Percentiles rank a stretch among this genome's conserved stretches.
Conservation (phyloP, 2,888 invertebrate species). For the Flexamia atlantica region DNA sequence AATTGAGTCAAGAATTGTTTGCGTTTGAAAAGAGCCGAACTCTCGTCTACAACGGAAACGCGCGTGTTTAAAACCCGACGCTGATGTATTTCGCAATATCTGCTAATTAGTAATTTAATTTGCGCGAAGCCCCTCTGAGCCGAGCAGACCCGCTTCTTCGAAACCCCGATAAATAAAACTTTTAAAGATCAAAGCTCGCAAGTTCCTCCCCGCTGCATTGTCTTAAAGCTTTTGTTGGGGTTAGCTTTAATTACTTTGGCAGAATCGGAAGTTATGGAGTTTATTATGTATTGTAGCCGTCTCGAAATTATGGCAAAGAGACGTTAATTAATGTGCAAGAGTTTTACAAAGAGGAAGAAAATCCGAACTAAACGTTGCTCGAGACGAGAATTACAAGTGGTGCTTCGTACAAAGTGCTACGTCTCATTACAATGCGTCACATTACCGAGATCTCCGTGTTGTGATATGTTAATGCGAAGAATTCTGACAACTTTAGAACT, state of each 20-base stretch:
- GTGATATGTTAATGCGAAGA: constrained; percentile 28
- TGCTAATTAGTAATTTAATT: constrained; percentile 55
- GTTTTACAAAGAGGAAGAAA: neutral
- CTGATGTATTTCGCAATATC: constrained; percentile 7
- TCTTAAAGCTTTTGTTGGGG: constrained; percentile 38
- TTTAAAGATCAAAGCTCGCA: constrained; percentile 30
- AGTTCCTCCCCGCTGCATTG: constrained; percentile 28
- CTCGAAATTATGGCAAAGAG: constrained; percentile 5
- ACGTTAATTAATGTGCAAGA: constrained; percentile 29
- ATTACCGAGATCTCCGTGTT: constrained; percentile 20
- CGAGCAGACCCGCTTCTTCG: constrained; percentile 13
- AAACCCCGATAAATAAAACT: constrained; percentile 26
- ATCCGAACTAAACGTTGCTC: constrained; percentile 26
- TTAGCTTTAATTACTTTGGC: constrained; percentile 42
- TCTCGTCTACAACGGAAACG: too few relatives aligned
- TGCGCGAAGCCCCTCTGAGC: constrained; percentile 36
- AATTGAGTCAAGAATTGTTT: too few relatives aligned
- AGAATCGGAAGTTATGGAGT: constrained; percentile 33
- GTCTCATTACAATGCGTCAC: neutral
- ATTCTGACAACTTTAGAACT: neutral
- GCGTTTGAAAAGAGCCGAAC: too few relatives aligned
- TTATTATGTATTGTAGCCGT: constrained; percentile 34
- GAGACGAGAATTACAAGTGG: constrained; percentile 7
- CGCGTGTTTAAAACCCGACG: neutral
- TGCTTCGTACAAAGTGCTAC: neutral